These are phyloP conservation scores for Polyommatus icarus DNA, from an alignment of 2,888 invertebrate genomes.

Conservation along the genomic window DNA sequence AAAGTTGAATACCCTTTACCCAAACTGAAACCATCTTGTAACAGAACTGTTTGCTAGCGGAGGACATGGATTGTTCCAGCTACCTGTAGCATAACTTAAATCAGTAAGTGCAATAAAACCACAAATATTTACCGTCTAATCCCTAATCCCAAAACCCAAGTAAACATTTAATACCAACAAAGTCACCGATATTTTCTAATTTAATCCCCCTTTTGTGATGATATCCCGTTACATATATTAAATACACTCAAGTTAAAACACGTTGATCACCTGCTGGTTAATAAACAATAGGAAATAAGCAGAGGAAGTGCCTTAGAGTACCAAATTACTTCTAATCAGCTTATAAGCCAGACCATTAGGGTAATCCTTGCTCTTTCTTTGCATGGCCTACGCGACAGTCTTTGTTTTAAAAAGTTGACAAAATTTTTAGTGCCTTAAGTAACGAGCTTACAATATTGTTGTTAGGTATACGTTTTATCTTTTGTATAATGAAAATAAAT, in stretches of 20 bases:
- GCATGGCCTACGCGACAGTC: background rate
- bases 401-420: constrained; percentile 8
- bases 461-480: background rate
- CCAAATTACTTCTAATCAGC: constrained; percentile 25
- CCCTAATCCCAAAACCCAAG: constrained; percentile 8
- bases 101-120: constrained; percentile 15
- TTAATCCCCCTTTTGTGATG: background rate
- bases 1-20: too few relatives aligned
- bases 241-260: constrained; percentile 2
- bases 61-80: background rate
- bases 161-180: constrained; percentile 14
- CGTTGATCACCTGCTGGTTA: constrained; percentile 7
- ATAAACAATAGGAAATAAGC: background rate
- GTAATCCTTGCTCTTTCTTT: background rate
- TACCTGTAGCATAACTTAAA: background rate
- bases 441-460: background rate
- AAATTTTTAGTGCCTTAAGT: background rate
- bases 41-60: background rate
- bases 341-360: background rate
- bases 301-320: constrained; percentile 3
- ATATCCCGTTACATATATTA: constrained; percentile 15
- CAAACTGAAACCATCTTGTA: background rate
- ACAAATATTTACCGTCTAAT: constrained; percentile 17
- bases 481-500: background rate
- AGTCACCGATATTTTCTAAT: background rate